Base-by-base conservation (phyloP, 2,888 invertebrate genomes). In the Carterocephalus palaemon region DNA sequence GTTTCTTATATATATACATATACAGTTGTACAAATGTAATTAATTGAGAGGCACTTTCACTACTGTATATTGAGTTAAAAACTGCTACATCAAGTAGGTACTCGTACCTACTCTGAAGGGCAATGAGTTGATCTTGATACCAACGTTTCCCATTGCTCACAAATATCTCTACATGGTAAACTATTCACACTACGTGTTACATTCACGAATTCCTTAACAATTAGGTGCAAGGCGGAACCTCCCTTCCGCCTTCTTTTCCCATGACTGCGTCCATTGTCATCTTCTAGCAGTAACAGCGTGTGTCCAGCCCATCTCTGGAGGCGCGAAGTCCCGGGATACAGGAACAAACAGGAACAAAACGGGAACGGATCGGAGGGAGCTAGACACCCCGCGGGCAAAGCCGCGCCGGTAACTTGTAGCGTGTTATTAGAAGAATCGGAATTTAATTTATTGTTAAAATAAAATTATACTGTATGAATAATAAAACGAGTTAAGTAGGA, bases 381-480 rank as follows among this genome's bases (percentile, higher is more conserved):
- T 40, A 51, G 60, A 50, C 69, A 16, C 61, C 82, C 81, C 67
- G 80, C 72, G 58, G 82, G n/a, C 51, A 26, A 48, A 58, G 59
- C 22, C 62, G 49, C 51, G 52, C 54, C 59, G 60, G 61, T 59
- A 53, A 72, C 60, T 67, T 77, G 70, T 78, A 64, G 60, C 59
- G 62, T 62, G 52, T 57, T 72, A 70, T 70, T 70, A 64, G 50
- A 62, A 58, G 67, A 67, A 76, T 74, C 67, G 67, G 56, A 67
- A 60, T 70, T 75, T 67, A 79, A 77, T 80, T 79, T 76, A 70
- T 67, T 62, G 70, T 62, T 63, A 68, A 59, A 64, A 64, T 56
- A 61, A 60, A n/a, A 55, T 32, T 32, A 9, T 26, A 33, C 33
- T 26, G n/a, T n/a, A 15, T 8, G 34, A 20, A 33, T 42, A 19